Evolutionary conservation across 1,140 invertebrate species (phyloP), one percentile per base, ranked within the genome.

Genomic region (Sitodiplosis mosellana): DNA sequence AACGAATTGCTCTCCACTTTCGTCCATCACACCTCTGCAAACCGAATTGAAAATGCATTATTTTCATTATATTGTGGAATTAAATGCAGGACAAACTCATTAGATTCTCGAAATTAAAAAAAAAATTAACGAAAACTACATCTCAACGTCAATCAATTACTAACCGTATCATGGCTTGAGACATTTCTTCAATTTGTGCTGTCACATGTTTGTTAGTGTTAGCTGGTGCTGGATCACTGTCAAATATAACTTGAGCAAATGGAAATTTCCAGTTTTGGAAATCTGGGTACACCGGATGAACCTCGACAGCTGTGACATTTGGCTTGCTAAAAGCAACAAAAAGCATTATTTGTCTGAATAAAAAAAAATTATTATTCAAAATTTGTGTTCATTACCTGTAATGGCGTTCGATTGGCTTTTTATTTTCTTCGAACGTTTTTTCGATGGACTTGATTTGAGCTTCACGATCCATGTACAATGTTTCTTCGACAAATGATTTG

Each of bases 401-500:
- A 68, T 98, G 95, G 57, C 89, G 86, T 54, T 83, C 82, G 55
- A 96, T 84, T 6, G 80, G 67, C 52, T 73, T 77, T 59, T 88
- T 88, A 41, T 88, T 83, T 59, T 94, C 91, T 53, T 87, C 80
- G 72, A 99, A 99, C 12, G 94, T 99, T 65, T 94, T 94, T 55
- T 98, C 89, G 57, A 99, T 99, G 47, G 92, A 91, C 63, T 82
- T 83, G 56, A 99, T 93, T 71, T 99, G 95, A 65, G 88, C 91
- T 27, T 97, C 92, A 49, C 90, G 74, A 65, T 98, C 94, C 80
- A 95, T 88, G 58, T 96, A 98, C 12, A 96, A 64, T 42, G 87
- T 88, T 63, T 96, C 91, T 63, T 93, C 91, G 63, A 88, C 90
- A 52, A 95, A 78, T 58, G 80, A 87, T 60, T 94, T 95, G 59